Conservation (phyloP, 2,113 vertebrate species). For the Planiliza haematocheilus region DNA sequence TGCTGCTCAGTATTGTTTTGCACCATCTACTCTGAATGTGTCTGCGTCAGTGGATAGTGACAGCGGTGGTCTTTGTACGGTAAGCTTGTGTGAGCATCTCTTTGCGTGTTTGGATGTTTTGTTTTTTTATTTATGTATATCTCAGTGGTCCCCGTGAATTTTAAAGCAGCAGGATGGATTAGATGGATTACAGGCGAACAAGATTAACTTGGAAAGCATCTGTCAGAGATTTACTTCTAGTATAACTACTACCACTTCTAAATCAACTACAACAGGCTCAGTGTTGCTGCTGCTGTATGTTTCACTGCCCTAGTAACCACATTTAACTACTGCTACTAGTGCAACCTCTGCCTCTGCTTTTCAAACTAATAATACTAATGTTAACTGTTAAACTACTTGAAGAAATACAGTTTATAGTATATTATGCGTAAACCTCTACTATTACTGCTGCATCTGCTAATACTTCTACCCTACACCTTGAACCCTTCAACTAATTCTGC, state of each 20-base stretch:
- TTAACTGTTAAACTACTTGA: background rate
- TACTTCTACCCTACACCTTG: too few species aligned
- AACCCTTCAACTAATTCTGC: background rate
- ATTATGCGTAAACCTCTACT: background rate
- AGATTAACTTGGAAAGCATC: conserved; percentile 62
- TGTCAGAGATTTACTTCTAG: conserved; percentile 45
- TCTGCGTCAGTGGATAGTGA: background rate
- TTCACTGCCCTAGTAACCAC: background rate
- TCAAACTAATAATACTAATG: too few species aligned
- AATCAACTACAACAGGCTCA: background rate
- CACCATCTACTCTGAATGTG: background rate
- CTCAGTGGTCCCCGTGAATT: background rate
- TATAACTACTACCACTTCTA: background rate
- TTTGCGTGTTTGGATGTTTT: background rate
- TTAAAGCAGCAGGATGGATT: conserved; percentile 47
- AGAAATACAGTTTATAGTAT: too few species aligned
- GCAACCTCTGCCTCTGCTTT: background rate
- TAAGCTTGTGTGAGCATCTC: background rate
- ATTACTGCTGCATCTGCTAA: background rate
- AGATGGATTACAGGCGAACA: conserved; percentile 60
- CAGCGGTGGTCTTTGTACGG: background rate
- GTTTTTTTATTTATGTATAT: background rate
- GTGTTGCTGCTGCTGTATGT: conserved; percentile 1
- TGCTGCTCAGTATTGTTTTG: background rate
- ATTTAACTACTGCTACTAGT: background rate